Evolutionary conservation across 1,140 invertebrate species (phyloP), one percentile per base, ranked within the genome.

Genomic region (Diorhabda carinulata): DNA sequence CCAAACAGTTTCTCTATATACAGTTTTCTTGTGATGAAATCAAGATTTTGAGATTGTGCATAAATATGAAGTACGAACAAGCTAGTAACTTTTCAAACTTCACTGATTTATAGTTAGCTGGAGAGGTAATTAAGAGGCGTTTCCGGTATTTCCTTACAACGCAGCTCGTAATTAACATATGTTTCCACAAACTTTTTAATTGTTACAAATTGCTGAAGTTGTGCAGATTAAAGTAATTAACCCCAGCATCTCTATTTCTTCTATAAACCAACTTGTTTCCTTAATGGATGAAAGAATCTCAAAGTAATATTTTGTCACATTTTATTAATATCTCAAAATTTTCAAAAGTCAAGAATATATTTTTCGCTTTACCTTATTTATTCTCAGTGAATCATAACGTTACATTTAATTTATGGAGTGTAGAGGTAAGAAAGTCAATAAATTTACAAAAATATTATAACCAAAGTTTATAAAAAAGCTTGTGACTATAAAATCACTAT

Each of bases 181-280:
- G 76, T 76, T 73, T 73, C 74, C 73, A 70, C 67, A 76, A 79
- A 79, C 71, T 79, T 78, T 79, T 79, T 79, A 79, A 78, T 79
- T 79, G 78, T 79, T 79, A 78, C 78, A 79, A 79, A 79, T 79
- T 79, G 75, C 78, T 72, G 72, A 79, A 79, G 76, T 79, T 79
- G 72, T 71, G 72, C 68, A 76, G 77, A 72, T 67, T 56, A 72
- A 68, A 67, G 74, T 78, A 79, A 79, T 79, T 79, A 79, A 78
- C 73, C 75, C 69, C 60, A 45, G 57, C 67, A 69, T 43, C 59
- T 47, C 59, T 57, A 68, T 70, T 65, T 43, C 47, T 52, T 52
- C 47, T 52, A 6, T 52, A 52, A 52, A n/a, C 47, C n/a, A 52
- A 52, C 47, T 72, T 65, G 68, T 74, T 74, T 74, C 73, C 73